Conservation (phyloP, 2,113 vertebrate genomes). For the Mustelus asterias region DNA sequence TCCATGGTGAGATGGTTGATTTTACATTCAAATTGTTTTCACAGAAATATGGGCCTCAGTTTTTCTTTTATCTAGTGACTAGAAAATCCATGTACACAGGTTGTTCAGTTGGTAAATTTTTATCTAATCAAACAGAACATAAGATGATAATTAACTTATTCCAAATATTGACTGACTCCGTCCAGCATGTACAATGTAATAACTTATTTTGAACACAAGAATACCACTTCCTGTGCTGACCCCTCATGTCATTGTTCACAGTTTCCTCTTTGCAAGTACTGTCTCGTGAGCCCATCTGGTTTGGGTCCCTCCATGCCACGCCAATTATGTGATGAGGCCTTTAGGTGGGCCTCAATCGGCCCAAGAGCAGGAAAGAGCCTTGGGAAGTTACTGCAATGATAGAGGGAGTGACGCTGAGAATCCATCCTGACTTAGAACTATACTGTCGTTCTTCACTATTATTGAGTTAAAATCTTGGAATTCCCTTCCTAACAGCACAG, state of each 20-base stretch:
- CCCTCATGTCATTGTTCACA: neutral
- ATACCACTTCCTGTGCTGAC: neutral
- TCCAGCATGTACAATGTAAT: neutral
- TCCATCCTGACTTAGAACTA: neutral
- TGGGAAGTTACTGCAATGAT: neutral
- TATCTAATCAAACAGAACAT: constrained; percentile 12
- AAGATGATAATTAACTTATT: constrained; percentile 50
- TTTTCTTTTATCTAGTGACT: neutral
- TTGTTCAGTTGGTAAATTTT: neutral
- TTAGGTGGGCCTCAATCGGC: too few relatives aligned
- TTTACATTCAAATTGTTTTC: neutral
- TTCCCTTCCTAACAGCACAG: too few relatives aligned
- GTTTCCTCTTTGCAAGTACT: neutral
- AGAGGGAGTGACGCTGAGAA: neutral
- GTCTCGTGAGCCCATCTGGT: too few relatives aligned
- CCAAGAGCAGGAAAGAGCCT: neutral
- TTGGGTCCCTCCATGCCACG: too few relatives aligned
- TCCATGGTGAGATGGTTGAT: neutral
- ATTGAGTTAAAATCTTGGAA: too few relatives aligned
- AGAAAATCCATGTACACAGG: neutral
- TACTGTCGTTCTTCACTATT: too few relatives aligned
- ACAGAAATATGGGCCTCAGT: neutral
- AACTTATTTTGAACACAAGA: neutral
- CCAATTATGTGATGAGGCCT: too few relatives aligned
- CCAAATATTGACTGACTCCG: constrained; percentile 54